A percentile compares a stretch with the other conserved stretches of the same genome.
These are phyloP conservation scores for Oxyruncus cristatus DNA, from an alignment of 2,113 vertebrate genomes.

Conservation along the genomic window DNA sequence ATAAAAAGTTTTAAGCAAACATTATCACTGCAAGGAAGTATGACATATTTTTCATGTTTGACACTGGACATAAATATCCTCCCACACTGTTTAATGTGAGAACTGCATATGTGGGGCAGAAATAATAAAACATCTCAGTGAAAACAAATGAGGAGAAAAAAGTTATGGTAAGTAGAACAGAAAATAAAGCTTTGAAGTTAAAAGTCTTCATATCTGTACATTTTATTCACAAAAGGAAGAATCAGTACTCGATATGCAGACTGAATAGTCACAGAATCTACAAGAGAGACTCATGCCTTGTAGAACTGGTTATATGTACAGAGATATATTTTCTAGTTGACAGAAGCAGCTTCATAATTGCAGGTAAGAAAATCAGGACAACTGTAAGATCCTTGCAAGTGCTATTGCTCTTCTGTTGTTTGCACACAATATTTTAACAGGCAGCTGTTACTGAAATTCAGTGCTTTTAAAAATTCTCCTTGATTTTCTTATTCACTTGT, in stretches of 20 bases:
- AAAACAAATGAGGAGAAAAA: slow-evolving; percentile 48
- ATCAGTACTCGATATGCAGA: neutral
- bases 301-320: neutral
- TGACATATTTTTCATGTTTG: slow-evolving; percentile 43
- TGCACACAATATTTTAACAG: neutral
- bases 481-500: neutral
- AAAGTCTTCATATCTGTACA: slow-evolving; percentile 8
- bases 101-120: slow-evolving; percentile 39
- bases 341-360: neutral
- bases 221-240: slow-evolving; percentile 3
- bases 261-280: neutral
- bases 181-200: slow-evolving; percentile 50
- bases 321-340: neutral
- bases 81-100: slow-evolving; percentile 48
- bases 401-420: neutral
- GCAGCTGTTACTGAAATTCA: neutral
- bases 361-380: neutral
- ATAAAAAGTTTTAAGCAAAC: slow-evolving; percentile 54
- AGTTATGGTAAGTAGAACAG: neutral
- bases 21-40: slow-evolving; percentile 32
- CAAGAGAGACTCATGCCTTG: neutral
- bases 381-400: neutral
- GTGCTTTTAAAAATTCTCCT: neutral
- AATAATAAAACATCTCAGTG: slow-evolving; percentile 45
- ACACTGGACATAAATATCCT: slow-evolving; percentile 63